Evolutionary conservation across 2,888 invertebrate species (phyloP).

Genomic region (Druceiella hillmani): DNA sequence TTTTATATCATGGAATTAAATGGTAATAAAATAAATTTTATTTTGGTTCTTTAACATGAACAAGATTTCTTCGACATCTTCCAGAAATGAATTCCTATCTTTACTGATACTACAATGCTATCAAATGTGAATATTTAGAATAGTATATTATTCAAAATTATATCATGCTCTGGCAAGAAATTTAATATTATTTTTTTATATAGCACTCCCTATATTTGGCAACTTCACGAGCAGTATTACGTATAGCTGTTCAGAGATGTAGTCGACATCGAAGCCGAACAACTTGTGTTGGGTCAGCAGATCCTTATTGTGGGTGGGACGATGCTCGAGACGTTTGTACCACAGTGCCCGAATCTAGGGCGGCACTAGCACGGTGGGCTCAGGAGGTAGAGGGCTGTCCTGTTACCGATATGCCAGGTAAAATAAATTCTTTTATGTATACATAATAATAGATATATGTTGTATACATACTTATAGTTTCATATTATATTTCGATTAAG

Average conservation of each 20-base stretch:
- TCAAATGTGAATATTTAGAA: too few relatives aligned
- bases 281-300: slow-evolving; percentile 77
- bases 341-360: slow-evolving; percentile 60
- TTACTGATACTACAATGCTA: too few relatives aligned
- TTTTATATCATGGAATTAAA: not conserved
- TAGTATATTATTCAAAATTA: too few relatives aligned
- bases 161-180: too few relatives aligned
- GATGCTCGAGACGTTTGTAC: slow-evolving; percentile 68
- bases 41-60: too few relatives aligned
- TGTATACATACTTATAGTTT: too few relatives aligned
- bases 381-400: slow-evolving; percentile 71
- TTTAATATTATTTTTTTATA: slow-evolving; percentile 12
- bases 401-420: slow-evolving; percentile 54
- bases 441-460: too few relatives aligned
- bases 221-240: slow-evolving; percentile 60
- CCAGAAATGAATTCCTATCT: too few relatives aligned
- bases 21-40: not conserved
- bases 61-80: too few relatives aligned
- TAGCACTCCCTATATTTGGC: slow-evolving; percentile 74
- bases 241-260: slow-evolving; percentile 76
- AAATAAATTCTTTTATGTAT: too few relatives aligned
- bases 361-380: slow-evolving; percentile 58
- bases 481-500: too few relatives aligned
- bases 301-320: slow-evolving; percentile 96
- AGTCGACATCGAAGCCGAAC: slow-evolving; percentile 61